Base-by-base conservation (phyloP, 2,888 invertebrate genomes). In the Cosmorhoe ocellata region DNA sequence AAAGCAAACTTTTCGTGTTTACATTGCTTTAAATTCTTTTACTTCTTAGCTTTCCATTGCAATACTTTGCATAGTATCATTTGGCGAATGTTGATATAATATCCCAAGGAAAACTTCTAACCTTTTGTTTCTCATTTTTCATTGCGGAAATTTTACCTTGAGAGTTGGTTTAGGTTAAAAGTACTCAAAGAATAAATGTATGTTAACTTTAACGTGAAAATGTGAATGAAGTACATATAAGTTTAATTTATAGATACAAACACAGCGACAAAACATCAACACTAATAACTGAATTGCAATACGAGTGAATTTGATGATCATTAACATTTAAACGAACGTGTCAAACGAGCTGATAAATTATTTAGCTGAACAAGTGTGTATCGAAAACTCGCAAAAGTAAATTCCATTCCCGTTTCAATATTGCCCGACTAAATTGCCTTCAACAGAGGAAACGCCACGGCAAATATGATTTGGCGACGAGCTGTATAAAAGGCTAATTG, bases 1-100 rank as follows among this genome's bases (percentile, higher is more conserved):
- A 84, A 84, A 83, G 85, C 85, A 83, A 86, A 87, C 82, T 84
- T 84, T 83, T 84, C 86, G 78, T 86, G 85, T 84, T 86, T 86
- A 84, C 81, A 81, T 85, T 82, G 81, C 83, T 85, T 84, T 79
- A 83, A 85, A 83, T 82, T 84, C 77, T 85, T 83, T 81, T 79
- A 76, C 76, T 81, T 81, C 78, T 79, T 74, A 81, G 74, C 79
- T 81, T 81, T 79, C 77, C 81, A 72, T 66, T 69, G 76, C 74
- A 69, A 79, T 81, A 81, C 79, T 79, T 80, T 69, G 67, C 72
- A 68, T 68, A 77, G 81, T 83, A 81, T 81, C 80, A 77, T 77
- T 76, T 69, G 51, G 61, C 64, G 69, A 74, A 58, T 74, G 69
- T 73, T 74, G 76, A 70, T 74, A 74, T 77, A 44, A 74, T 71